phyloP scores from a whole-genome alignment of 2,797 vertebrate species.

The Poeciliopsis turneri region DNA sequence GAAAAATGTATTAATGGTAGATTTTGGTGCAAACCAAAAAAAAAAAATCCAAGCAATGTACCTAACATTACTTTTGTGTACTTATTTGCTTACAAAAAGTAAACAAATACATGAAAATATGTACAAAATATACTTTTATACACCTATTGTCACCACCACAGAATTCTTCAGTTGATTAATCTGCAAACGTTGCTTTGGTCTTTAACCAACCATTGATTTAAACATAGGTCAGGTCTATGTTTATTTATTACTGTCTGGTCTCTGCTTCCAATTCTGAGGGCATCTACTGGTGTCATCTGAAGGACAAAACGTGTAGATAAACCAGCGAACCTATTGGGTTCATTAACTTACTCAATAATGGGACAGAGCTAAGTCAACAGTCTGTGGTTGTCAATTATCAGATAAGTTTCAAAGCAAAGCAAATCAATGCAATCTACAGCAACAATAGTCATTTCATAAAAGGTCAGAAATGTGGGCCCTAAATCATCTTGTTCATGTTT shows the following conservation, averaged over 20 bases:
- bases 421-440: slow-evolving; percentile 76
- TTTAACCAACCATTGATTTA: slow-evolving; percentile 58
- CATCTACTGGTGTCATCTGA: slow-evolving; percentile 52
- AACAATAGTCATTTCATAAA: slow-evolving; percentile 61
- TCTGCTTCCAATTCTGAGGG: slow-evolving; percentile 46
- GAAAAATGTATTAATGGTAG: not conserved
- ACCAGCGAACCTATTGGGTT: slow-evolving; percentile 58
- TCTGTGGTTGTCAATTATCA: slow-evolving; percentile 66
- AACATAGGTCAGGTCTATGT: slow-evolving; percentile 38
- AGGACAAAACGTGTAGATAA: slow-evolving; percentile 55
- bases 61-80: not conserved
- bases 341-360: slow-evolving; percentile 64
- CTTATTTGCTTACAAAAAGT: too few species aligned
- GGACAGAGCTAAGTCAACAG: slow-evolving; percentile 64
- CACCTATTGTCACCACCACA: slow-evolving; percentile 39
- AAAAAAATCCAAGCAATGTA: not conserved
- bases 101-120: slow-evolving; percentile 15
- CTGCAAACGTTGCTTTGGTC: slow-evolving; percentile 45
- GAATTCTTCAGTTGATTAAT: slow-evolving; percentile 63
- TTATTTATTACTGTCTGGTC: slow-evolving; percentile 64
- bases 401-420: slow-evolving; percentile 68
- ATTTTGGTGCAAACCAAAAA: not conserved
- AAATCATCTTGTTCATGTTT: slow-evolving; percentile 41
- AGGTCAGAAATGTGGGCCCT: slow-evolving; percentile 58
- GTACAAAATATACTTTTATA: slow-evolving; percentile 1